Conservation (phyloP, 2,113 vertebrate genomes). For the Takifugu bimaculatus region DNA sequence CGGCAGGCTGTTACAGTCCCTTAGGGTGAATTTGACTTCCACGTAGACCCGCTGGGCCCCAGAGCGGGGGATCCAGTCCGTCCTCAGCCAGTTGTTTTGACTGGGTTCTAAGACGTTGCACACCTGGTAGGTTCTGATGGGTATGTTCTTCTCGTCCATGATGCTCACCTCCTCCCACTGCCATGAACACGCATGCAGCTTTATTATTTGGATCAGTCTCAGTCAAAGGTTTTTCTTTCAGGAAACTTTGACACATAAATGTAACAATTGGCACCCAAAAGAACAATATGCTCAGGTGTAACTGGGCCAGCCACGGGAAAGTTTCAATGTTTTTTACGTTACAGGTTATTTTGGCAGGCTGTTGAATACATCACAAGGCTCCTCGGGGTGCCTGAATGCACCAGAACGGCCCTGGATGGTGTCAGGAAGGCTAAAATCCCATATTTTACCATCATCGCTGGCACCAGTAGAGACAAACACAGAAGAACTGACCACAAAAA, state of each 20-base stretch:
- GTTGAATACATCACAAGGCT: neutral
- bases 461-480: too few relatives aligned
- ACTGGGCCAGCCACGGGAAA: too few relatives aligned
- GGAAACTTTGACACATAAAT: neutral
- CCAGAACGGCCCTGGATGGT: neutral
- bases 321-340: too few relatives aligned
- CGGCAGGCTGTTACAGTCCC: conserved; percentile 97
- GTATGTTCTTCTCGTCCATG: conserved; percentile 80
- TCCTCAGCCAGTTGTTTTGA: conserved; percentile 98
- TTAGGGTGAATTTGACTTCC: conserved; percentile 96
- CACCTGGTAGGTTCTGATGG: conserved; percentile 84
- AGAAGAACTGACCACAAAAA: neutral
- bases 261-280: neutral
- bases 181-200: neutral
- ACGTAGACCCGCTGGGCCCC: conserved; percentile 95
- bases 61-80: conserved; percentile 94
- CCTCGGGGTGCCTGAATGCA: conserved; percentile 1
- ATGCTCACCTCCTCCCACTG: conserved; percentile 81
- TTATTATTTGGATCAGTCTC: too few relatives aligned
- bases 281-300: neutral
- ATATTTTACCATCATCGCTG: neutral
- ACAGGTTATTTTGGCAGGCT: too few relatives aligned
- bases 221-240: neutral
- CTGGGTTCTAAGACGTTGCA: conserved; percentile 96
- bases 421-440: neutral